Conservation (phyloP, 2,888 invertebrate species). For the Psylliodes chrysocephalus region DNA sequence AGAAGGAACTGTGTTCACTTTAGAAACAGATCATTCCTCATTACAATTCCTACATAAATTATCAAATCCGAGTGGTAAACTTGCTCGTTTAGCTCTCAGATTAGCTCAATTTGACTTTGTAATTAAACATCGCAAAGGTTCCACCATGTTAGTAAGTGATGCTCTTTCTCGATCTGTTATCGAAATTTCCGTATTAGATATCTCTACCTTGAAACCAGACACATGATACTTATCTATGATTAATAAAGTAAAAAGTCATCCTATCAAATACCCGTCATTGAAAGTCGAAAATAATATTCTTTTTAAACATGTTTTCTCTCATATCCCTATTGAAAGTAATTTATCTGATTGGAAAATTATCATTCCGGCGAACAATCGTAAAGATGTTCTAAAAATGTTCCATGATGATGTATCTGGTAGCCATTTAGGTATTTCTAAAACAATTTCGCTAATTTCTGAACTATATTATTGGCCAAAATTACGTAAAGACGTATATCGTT, state of each 20-base stretch:
- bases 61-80: conserved; percentile 16
- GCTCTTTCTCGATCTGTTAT: conserved; percentile 17
- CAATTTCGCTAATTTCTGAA: background rate
- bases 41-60: too few species aligned
- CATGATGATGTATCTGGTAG: too few species aligned
- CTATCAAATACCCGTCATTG: conserved; percentile 33
- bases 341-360: too few species aligned
- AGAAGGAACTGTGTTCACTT: conserved; percentile 43
- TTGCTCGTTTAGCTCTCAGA: too few species aligned
- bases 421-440: too few species aligned
- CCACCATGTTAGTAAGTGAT: conserved; percentile 52
- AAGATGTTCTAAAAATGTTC: too few species aligned
- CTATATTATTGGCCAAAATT: background rate
- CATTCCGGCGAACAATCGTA: conserved; percentile 21
- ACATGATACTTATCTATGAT: too few species aligned
- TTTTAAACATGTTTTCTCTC: conserved; percentile 31
- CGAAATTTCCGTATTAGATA: conserved; percentile 10
- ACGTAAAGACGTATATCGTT: background rate
- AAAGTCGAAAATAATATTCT: conserved; percentile 33
- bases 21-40: conserved; percentile 49
- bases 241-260: conserved; percentile 27
- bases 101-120: too few species aligned
- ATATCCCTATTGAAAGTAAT: conserved; percentile 37
- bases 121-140: too few species aligned
- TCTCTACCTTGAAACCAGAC: conserved; percentile 27